Evolutionary conservation across 30 jellyfish, hydroid and myxozoan genomes (phyloP), one percentile per base, ranked within the genome.

Genomic region (Sanderia malayensis): DNA sequence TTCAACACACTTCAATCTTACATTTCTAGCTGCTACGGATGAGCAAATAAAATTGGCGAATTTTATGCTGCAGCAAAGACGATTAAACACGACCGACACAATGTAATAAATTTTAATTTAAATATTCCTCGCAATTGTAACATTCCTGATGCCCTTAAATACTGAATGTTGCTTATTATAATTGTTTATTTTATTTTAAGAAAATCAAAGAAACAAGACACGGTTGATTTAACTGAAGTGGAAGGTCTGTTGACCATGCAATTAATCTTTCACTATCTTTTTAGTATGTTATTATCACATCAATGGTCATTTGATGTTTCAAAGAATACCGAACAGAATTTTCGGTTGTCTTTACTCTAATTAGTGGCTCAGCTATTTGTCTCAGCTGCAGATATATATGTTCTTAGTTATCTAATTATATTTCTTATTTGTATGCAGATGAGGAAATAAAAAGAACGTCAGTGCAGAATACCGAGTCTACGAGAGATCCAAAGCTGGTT

Each of bases 11-110:
- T n/a, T n/a, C n/a, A n/a, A n/a, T n/a, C n/a, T n/a, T n/a, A n/a
- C n/a, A n/a, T n/a, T n/a, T 62, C 4, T 22, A 76, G 87, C 79
- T 44, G 65, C 87, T 9, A 61, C 55, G 0, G 87, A 76, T 22
- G 87, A 76, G 55, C 75, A 75, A 18, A 37, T 63, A n/a, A 46
- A 45, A 55, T 26, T 61, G 18, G 87, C 87, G 2, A 76, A 76
- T 27, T 76, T 76, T 46, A 45, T 75, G 13, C 49, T 76, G 24
- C 73, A 76, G 49, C 87, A 62, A 65, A 62, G 87, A 63, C 24
- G 87, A 49, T 76, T 67, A 73, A 76, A 45, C 30, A 6, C 79
- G 18, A 75, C 46, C 0, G 87, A 76, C 26, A 67, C 46, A 4
- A 29, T 46, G 87, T 76, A 41, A 76, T 76, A 41, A 41, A 41